Evolutionary conservation across 2,113 vertebrate genomes (phyloP).

Genomic region (Corynorhinus townsendii): DNA sequence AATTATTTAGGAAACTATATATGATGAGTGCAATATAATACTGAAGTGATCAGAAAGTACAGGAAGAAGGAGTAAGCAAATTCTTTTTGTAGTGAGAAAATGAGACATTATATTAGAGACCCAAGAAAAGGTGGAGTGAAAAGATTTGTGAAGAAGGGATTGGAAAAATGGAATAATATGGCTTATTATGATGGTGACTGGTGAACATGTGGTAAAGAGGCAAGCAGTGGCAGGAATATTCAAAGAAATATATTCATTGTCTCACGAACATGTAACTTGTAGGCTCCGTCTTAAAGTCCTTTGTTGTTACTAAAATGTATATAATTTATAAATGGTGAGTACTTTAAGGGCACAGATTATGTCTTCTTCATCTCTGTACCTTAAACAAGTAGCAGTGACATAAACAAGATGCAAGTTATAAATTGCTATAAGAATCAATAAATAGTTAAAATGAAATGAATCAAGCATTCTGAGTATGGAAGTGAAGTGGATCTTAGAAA

Average conservation of each 20-base stretch:
- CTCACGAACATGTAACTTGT: not conserved
- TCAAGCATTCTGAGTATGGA: not conserved
- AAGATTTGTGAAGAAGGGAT: not conserved
- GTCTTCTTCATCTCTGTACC: not conserved
- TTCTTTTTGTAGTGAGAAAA: not conserved
- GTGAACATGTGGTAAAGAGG: not conserved
- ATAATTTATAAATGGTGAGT: not conserved
- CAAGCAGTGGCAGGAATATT: not conserved
- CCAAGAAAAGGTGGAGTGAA: not conserved
- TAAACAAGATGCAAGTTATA: not conserved
- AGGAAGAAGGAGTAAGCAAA: not conserved
- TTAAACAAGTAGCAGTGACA: not conserved
- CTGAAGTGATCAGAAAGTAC: not conserved
- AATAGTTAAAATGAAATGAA: not conserved
- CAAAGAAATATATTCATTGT: not conserved
- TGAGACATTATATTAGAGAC: not conserved
- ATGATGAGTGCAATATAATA: not conserved
- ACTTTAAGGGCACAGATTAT: not conserved
- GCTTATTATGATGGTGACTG: not conserved
- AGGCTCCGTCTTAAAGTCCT: not conserved
- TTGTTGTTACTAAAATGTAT: not conserved
- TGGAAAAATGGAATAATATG: not conserved
- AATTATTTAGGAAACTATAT: not conserved
- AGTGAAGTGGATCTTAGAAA: not conserved
- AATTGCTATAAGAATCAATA: not conserved